Evolutionary conservation across 2,888 invertebrate genomes (phyloP), one percentile per base, ranked within the genome.

Genomic region (Tinea trinotella): DNA sequence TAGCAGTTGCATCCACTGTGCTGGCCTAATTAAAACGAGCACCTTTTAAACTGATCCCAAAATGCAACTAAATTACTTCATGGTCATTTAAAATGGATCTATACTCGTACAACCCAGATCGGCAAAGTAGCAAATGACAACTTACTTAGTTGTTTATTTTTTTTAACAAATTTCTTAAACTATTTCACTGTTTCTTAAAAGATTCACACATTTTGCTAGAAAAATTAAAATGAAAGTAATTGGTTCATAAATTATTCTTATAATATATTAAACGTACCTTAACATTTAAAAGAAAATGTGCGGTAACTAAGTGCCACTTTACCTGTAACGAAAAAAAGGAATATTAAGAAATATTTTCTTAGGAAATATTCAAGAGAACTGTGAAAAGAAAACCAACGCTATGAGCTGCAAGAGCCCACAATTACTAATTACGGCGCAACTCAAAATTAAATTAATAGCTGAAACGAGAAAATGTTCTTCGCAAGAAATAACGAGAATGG

Each of bases 391-490:
- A 40, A 46, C 46, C 46, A 40, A 40, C 40, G 46, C 46, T 19
- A 19, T 19, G 46, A 40, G 40, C 3, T 19, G 19, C 46, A 46
- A 46, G 46, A 18, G 19, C 55, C 58, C 60, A 60, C 61, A 60
- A 62, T 61, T 61, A 61, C 60, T 61, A 60, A 64, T 62, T 62
- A 62, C 57, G 40, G 57, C 57, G 57, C 56, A 59, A 58, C 56
- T 60, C 52, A 58, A 62, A 62, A 61, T 62, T 62, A 60, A 59
- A 61, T 64, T 60, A 61, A 60, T 57, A 58, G 53, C 57, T 54
- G 44, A 58, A 56, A 58, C 54, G 46, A 19, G 55, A 49, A 59
- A 59, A 59, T 59, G 17, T 46, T 46, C 18, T 46, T 46, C 18
- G 7, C 46, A 46, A 46, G 46, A 40, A 40, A 30, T 30, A 30